A percentile compares a stretch with the other conserved stretches of the same genome.
phyloP scores from a whole-genome alignment of 2,113 vertebrate genomes.

The Sus scrofa region T2T-Sscrofa CM000819.6:130376001-130376500 shows the following conservation, averaged over 20 bases:
- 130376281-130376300: constrained; percentile 42
- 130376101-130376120: constrained; percentile 68
- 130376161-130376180: neutral
- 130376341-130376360: constrained; percentile 57
- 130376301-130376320: neutral
- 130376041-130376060: constrained; percentile 48
- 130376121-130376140: constrained; percentile 51
- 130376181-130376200: constrained; percentile 55
- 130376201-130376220: neutral
- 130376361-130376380: constrained; percentile 47
- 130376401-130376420: neutral
- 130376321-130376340: neutral
- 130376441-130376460: neutral
- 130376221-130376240: constrained; percentile 53
- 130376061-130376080: constrained; percentile 34
- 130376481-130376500: neutral
- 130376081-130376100: constrained; percentile 31
- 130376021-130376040: constrained; percentile 51
- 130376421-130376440: neutral
- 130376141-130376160: neutral
- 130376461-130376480: neutral
- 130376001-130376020: neutral
- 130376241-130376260: constrained; percentile 66
- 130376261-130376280: constrained; percentile 59
- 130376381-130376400: constrained; percentile 25